Base-by-base conservation (phyloP, 64 coral and sea anemone species). In the Porites australiensis region DNA sequence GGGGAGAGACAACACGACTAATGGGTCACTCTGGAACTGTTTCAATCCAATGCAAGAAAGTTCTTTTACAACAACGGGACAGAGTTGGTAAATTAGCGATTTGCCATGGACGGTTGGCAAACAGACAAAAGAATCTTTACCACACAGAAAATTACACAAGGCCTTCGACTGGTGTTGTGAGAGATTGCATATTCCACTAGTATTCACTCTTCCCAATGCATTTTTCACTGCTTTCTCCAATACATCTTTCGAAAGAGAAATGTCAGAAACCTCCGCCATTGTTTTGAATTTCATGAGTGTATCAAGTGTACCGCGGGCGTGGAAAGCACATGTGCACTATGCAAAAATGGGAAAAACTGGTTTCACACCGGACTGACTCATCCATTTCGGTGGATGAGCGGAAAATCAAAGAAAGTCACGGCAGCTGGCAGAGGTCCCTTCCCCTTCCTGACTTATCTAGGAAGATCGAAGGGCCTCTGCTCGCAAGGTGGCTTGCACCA, bases 51-150 rank as follows among this genome's bases (percentile, higher is more conserved):
- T 43, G 6, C 9, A 46, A 44, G 70, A 44, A 73, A 73, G 27
- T 73, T 48, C 70, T 73, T 73, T 73, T 0, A 44, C 70, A 73
- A 73, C 70, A 44, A 73, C 70, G 46, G 37, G 70, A 13, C 70
- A 73, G 23, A 73, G 22, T 69, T 86, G 82, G 44, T 67, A 86
- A 45, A 86, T 86, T 1, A 86, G 62, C 21, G 82, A 86, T 49
- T 86, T 86, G 27, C 82, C 64, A 21, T 86, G 82, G 16, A 64
- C 64, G 12, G 82, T 86, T 5, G 82, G 82, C 14, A 86, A 48
- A 44, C 43, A 69, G 18, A 86, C 82, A 64, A 86, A 86, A 1
- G 81, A 64, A 66, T 84, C 81, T 44, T 84, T 58, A 11, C 81
- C 81, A 45, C 64, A 58, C 50, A 82, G 10, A 23, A 82, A 82